Evolutionary conservation across 2,888 invertebrate genomes (phyloP).

Genomic region (Yponomeuta malinellus): DNA sequence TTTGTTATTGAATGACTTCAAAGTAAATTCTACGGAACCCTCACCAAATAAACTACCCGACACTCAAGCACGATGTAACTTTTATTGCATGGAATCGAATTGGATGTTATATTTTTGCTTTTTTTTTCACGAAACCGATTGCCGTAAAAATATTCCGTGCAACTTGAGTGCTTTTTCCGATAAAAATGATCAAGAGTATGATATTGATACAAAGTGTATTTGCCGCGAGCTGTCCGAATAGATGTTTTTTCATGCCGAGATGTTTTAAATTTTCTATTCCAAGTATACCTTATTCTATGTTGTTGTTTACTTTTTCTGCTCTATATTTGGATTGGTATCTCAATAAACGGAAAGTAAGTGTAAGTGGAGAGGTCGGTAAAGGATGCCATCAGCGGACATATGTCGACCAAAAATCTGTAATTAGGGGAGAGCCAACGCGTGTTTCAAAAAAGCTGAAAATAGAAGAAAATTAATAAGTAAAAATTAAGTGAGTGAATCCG

Average conservation of each 20-base stretch:
- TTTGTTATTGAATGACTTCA: no score
- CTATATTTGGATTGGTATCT: no score
- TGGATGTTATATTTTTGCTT: constrained; percentile 7
- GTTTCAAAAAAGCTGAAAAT: no score
- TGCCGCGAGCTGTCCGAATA: neutral
- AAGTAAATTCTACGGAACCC: neutral
- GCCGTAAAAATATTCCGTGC: constrained; percentile 12
- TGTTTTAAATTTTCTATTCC: neutral
- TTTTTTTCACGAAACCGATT: constrained; percentile 8
- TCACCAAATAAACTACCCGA: neutral
- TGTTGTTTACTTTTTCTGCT: no score
- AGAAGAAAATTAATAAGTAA: no score
- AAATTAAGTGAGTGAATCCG: no score
- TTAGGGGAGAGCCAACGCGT: no score
- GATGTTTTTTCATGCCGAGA: neutral
- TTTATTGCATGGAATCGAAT: constrained; percentile 14
- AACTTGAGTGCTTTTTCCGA: constrained; percentile 16
- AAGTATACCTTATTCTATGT: no score
- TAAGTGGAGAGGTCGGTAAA: no score
- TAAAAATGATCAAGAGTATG: constrained; percentile 14
- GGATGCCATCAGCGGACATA: no score
- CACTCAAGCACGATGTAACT: neutral
- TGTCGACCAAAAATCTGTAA: no score
- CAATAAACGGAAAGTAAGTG: no score
- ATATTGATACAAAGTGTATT: constrained; percentile 5